Percentiles rank a stretch among this genome's conserved stretches.
These are phyloP conservation scores for Anastrepha obliqua DNA, from an alignment of 1,140 invertebrate species.

Conservation along the genomic window DNA sequence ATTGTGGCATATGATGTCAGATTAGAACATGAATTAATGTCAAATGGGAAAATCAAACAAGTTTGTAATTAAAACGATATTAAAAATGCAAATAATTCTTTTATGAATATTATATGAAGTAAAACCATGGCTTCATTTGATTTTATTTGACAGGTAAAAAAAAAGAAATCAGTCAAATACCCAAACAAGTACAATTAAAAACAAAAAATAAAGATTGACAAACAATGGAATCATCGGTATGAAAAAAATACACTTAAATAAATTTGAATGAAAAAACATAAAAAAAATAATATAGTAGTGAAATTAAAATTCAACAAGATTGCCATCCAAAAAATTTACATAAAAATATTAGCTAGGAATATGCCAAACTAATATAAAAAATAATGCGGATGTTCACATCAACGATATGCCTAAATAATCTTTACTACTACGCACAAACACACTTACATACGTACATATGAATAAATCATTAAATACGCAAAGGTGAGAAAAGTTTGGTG, in stretches of 20 bases:
- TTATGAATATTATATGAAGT: not conserved
- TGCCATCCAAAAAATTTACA: not conserved
- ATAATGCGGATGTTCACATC: constrained; percentile 26
- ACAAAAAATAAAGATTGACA: not conserved
- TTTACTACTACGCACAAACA: not conserved
- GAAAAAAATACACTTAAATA: not conserved
- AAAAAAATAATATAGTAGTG: not conserved
- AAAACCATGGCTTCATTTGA: not conserved
- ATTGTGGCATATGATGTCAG: not conserved
- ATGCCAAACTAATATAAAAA: not conserved
- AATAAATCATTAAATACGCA: no score
- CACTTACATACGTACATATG: not conserved
- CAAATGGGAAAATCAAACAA: constrained; percentile 1
- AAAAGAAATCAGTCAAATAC: not conserved
- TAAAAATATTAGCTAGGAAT: constrained; percentile 22
- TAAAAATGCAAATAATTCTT: not conserved
- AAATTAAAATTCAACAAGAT: not conserved
- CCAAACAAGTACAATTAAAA: not conserved
- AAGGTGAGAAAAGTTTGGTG: no score
- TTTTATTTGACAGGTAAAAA: not conserved
- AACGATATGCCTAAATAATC: not conserved
- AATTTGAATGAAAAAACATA: not conserved
- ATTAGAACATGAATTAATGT: constrained; percentile 22
- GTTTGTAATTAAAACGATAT: constrained; percentile 29
- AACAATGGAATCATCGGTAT: not conserved